Base-by-base conservation (phyloP, 2,888 invertebrate species). In the Tineola bisselliella region DNA sequence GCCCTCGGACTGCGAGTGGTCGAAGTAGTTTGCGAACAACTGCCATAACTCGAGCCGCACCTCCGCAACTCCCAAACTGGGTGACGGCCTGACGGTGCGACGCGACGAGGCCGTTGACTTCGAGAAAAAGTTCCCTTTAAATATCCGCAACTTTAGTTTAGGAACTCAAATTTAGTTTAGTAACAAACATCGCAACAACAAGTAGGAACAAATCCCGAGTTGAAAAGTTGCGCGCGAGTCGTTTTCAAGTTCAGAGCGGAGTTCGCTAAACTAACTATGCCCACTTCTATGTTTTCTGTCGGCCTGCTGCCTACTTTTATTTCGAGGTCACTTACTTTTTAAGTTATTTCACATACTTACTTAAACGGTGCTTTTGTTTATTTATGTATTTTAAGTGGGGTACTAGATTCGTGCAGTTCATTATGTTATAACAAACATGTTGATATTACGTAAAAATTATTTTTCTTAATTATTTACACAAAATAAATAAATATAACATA, bases 61-160 rank as follows among this genome's bases (percentile, higher is more conserved):
- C 63, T 61, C 61, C 75, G 75, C 79, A 78, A 79, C 80, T 82
- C 84, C 86, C 71, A 80, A 83, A 87, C 87, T 86, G 82, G 87
- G 87, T 84, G 84, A 87, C 87, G 82, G 82, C 81, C 81, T 75
- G 77, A 75, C 70, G 59, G 59, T 33, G 38, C 59, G 59, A 33
- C 59, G 19, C 59, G 59, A 43, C 44, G 58, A 77, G 84, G 84
- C 82, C 87, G 80, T 87, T 86, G 87, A 87, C 87, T 86, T 80
- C 79, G 82, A 81, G 86, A 87, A 86, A 87, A 87, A 87, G 83
- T 87, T 87, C 81, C 72, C 81, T 86, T 87, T 86, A 86, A 87
- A 87, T 86, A 87, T 86, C 86, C 80, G 75, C 83, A 84, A 87
- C 78, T 86, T 84, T 81, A 84, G 84, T 84, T 84, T 78, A 83